A percentile compares a stretch with the other conserved stretches of the same genome.
These are phyloP conservation scores for Chelon auratus DNA, from an alignment of 2,797 vertebrate genomes.

Conservation along the genomic window DNA sequence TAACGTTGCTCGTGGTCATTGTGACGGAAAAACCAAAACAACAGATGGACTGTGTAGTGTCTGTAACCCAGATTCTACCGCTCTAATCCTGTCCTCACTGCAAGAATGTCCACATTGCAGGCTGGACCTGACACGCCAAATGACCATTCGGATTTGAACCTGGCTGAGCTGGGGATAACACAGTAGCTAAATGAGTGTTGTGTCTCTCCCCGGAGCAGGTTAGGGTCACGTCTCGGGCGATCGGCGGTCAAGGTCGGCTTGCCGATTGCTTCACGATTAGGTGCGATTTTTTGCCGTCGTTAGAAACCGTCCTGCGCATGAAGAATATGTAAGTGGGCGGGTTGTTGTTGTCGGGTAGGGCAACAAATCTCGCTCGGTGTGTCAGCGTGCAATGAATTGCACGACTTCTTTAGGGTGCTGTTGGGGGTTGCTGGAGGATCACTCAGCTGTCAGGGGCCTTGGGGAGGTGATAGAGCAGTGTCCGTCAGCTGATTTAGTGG, in stretches of 20 bases:
- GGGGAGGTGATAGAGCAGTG: constrained; percentile 34
- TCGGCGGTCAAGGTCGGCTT: constrained; percentile 23
- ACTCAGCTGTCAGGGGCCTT: constrained; percentile 66
- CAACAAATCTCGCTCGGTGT: not conserved
- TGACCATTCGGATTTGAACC: constrained; percentile 68
- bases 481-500: constrained; percentile 71
- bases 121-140: constrained; percentile 47
- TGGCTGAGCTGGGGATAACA: constrained; percentile 69
- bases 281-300: not conserved
- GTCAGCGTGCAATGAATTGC: not conserved
- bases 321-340: not conserved
- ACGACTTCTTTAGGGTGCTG: constrained; percentile 41
- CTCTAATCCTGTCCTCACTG: constrained; percentile 83
- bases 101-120: constrained; percentile 75
- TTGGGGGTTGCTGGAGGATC: constrained; percentile 5
- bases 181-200: constrained; percentile 45
- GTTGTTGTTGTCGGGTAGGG: not conserved
- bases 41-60: constrained; percentile 85
- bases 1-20: not conserved
- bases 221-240: not conserved
- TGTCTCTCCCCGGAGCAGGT: constrained; percentile 22
- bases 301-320: not conserved
- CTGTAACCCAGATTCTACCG: constrained; percentile 85
- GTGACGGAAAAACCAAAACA: constrained; percentile 77
- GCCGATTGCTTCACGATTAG: not conserved